A percentile compares a stretch with the other conserved stretches of the same genome.
phyloP scores from a whole-genome alignment of 2,797 vertebrate genomes.

The Champsocephalus esox region DNA sequence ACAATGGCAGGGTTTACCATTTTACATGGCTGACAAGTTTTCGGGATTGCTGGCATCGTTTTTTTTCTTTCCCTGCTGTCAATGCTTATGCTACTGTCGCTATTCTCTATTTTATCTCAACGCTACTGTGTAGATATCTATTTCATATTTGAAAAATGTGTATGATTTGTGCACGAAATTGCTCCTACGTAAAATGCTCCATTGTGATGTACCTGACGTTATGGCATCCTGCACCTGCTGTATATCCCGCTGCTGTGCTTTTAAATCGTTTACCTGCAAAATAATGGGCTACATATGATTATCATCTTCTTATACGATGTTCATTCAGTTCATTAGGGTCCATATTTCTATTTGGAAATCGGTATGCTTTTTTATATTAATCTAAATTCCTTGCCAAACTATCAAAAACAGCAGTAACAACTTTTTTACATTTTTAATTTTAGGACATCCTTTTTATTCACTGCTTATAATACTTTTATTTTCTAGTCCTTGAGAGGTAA shows the following conservation, averaged over 20 bases:
- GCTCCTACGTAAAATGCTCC: neutral
- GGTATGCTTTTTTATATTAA: neutral
- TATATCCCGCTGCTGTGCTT: neutral
- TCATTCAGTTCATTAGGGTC: neutral
- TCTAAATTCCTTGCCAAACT: neutral
- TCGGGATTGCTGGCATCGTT: neutral
- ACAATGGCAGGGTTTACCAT: neutral
- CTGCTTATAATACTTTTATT: neutral
- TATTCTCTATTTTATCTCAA: neutral
- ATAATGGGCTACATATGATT: neutral
- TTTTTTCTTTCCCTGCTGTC: neutral
- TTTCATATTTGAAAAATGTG: neutral
- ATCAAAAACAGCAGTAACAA: neutral
- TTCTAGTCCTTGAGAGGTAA: conserved; percentile 8
- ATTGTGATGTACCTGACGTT: neutral
- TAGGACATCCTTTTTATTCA: neutral
- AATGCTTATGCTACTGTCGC: no score
- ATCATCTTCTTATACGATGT: neutral
- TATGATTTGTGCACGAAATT: neutral
- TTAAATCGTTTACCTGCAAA: neutral
- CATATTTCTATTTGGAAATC: neutral
- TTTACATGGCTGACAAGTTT: neutral
- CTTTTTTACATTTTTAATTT: neutral
- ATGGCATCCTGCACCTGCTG: neutral
- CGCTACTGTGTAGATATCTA: neutral